Conservation (phyloP, 1,140 invertebrate genomes). For the Saccostrea glomerata region DNA sequence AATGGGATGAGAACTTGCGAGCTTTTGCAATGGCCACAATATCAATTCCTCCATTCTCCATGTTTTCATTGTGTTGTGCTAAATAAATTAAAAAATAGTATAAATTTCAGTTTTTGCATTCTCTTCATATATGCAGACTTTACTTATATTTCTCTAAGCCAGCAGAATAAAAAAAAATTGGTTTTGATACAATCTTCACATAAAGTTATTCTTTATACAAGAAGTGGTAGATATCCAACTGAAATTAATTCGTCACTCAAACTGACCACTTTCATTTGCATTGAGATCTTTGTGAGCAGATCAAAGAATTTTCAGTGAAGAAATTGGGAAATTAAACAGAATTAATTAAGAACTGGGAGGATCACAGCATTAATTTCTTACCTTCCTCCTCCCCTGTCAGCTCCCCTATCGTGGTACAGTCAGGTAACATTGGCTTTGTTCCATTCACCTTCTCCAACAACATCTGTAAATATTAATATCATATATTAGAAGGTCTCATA, state of each 20-base stretch:
- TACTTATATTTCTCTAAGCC: too few relatives aligned
- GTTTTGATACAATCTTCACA: too few relatives aligned
- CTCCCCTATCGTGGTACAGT: slow-evolving; percentile 86
- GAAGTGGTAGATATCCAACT: too few relatives aligned
- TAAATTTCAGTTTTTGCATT: too few relatives aligned
- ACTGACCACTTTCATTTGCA: too few relatives aligned
- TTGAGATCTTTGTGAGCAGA: too few relatives aligned
- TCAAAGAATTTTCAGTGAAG: too few relatives aligned
- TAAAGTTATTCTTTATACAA: too few relatives aligned
- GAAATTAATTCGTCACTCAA: too few relatives aligned
- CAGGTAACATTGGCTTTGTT: slow-evolving; percentile 87
- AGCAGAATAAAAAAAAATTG: too few relatives aligned
- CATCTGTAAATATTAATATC: slow-evolving; percentile 82
- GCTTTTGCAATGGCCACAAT: slow-evolving; percentile 69
- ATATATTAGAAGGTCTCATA: not conserved
- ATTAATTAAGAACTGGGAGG: not conserved
- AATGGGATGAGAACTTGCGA: slow-evolving; percentile 85
- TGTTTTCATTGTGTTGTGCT: slow-evolving; percentile 54
- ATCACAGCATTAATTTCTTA: not conserved
- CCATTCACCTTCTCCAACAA: slow-evolving; percentile 92
- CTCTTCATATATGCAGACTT: not conserved
- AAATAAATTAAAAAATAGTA: not conserved
- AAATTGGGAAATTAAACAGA: too few relatives aligned
- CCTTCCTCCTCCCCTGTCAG: slow-evolving; percentile 79
- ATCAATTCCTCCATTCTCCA: slow-evolving; percentile 71